Evolutionary conservation across 1,140 invertebrate genomes (phyloP), one percentile per base, ranked within the genome.

Genomic region (Apis laboriosa): DNA sequence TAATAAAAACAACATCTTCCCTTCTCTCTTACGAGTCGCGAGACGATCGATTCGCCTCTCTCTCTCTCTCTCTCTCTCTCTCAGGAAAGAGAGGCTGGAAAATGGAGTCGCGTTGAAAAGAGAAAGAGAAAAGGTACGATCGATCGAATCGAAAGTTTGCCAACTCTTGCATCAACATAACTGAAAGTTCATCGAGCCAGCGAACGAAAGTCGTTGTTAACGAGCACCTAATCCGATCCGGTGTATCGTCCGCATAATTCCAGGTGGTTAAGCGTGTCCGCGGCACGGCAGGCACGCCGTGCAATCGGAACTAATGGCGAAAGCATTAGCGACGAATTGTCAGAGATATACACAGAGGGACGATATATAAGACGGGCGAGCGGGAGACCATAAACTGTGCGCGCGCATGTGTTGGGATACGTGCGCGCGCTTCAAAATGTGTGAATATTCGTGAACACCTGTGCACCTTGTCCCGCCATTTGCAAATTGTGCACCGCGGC

Each of bases 321-420:
- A 88, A 91, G 90, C 91, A 93, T 93, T 93, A 93, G 91, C 90
- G 85, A 91, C 86, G 90, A 92, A 93, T 93, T 91, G 91, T 92
- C 90, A 92, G 90, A 90, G 88, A 92, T 93, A 92, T 92, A 92
- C 74, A 70, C 90, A 91, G 90, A 91, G 91, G 90, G 24, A 24
- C 24, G 24, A 24, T 24, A 93, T 93, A 93, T 92, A 92, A 92
- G 89, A 90, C 91, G 34, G 5, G 34, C 5, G 34, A 43, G 34
- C 90, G 92, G 93, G 91, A 92, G 92, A 91, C 90, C 89, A 93
- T 92, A 93, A 93, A 93, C 91, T 92, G 79, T 83, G 85, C n/a
- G 9, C 24, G 21, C 64, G 19, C 13, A 8, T 63, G 56, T 74
- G 28, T n/a, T 4, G 9, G 19, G n/a, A 2, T 24, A n/a, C 28